These are phyloP conservation scores for Hippopotamus amphibius DNA, from an alignment of 2,113 vertebrate genomes.

Conservation along the genomic window DNA sequence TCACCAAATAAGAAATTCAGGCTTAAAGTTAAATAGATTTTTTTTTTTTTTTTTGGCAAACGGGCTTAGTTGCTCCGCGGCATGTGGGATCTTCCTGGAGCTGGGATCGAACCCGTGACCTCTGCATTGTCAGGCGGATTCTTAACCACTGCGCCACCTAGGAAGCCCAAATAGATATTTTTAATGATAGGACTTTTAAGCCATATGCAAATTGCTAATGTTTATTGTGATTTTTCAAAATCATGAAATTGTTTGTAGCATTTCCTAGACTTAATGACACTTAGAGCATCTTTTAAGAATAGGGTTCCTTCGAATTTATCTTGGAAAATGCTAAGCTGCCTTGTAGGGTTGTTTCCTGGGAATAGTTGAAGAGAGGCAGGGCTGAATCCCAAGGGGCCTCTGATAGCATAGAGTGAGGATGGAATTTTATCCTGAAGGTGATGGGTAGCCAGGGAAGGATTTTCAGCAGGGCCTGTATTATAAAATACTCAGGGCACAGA, in stretches of 20 bases:
- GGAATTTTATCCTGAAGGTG: neutral
- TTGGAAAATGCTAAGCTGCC: neutral
- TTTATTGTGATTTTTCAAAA: neutral
- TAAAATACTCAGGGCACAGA: neutral
- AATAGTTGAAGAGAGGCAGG: neutral
- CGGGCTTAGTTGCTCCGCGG: too few relatives aligned
- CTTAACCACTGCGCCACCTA: too few relatives aligned
- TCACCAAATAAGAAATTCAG: conserved; percentile 37
- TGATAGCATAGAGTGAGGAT: neutral
- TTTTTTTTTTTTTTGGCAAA: too few relatives aligned
- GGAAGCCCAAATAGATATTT: neutral
- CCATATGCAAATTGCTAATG: neutral
- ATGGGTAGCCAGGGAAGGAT: too few relatives aligned
- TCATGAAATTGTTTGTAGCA: neutral
- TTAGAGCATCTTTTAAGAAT: neutral
- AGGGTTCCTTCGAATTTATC: neutral
- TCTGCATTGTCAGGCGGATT: too few relatives aligned
- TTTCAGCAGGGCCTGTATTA: neutral
- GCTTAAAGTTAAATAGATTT: neutral
- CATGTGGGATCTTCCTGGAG: too few relatives aligned
- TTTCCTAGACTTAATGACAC: neutral
- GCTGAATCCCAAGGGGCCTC: neutral
- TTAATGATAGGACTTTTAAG: neutral
- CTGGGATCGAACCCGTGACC: too few relatives aligned
- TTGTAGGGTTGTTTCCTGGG: neutral